Evolutionary conservation across 2,888 invertebrate genomes (phyloP).

Genomic region (Tromatobia lineatoria): DNA sequence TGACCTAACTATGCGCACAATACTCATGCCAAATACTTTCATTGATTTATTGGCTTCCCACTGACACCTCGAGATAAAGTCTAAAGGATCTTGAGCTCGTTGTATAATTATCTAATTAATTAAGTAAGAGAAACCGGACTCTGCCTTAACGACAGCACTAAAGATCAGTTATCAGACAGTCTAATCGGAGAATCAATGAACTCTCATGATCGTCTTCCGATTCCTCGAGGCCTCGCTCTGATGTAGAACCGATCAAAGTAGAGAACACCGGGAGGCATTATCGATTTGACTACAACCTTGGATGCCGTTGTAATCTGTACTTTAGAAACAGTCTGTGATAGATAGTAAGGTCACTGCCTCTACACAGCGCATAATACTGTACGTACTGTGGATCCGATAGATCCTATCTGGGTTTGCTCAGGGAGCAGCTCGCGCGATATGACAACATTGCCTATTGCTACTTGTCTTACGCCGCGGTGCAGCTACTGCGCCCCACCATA

Average conservation of each 20-base stretch:
- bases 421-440: constrained; percentile 77
- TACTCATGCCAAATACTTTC: constrained; percentile 32
- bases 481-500: constrained; percentile 58
- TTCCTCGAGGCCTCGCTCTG: constrained; percentile 24
- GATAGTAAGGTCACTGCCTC: constrained; percentile 43
- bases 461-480: constrained; percentile 76
- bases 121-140: constrained; percentile 50
- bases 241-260: constrained; percentile 30
- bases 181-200: constrained; percentile 44
- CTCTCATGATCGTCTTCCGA: constrained; percentile 32
- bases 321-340: constrained; percentile 60
- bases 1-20: constrained; percentile 25
- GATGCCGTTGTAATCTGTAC: constrained; percentile 68
- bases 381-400: constrained; percentile 62
- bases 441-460: constrained; percentile 82
- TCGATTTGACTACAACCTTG: constrained; percentile 27
- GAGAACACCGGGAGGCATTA: not conserved
- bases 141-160: constrained; percentile 46
- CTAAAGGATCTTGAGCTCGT: constrained; percentile 19
- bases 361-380: constrained; percentile 54
- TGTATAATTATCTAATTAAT: constrained; percentile 64
- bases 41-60: constrained; percentile 29
- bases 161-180: constrained; percentile 37
- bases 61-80: constrained; percentile 18
- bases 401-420: constrained; percentile 79